Percentiles rank a stretch among this genome's conserved stretches.
phyloP scores from a whole-genome alignment of 1,140 invertebrate genomes.

The Saccostrea glomerata region DNA sequence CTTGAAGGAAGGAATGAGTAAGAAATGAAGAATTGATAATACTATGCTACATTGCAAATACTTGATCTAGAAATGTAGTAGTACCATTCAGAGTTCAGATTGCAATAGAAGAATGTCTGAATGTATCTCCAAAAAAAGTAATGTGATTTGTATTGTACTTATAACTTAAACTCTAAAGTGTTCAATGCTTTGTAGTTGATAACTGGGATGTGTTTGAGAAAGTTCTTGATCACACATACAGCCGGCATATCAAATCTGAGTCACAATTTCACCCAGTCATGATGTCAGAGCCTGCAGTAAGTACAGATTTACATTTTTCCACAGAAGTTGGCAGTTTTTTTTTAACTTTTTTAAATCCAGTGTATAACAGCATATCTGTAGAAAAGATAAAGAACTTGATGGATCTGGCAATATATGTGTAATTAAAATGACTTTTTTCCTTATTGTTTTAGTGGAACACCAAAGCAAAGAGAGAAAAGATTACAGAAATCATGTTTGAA shows the following conservation, averaged over 20 bases:
- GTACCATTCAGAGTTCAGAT: too few species aligned
- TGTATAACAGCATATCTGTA: too few species aligned
- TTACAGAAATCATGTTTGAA: conserved; percentile 97
- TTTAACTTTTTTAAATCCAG: too few species aligned
- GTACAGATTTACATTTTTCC: conserved; percentile 46
- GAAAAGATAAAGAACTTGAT: too few species aligned
- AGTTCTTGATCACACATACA: conserved; percentile 92
- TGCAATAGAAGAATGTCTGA: too few species aligned
- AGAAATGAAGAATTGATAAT: conserved; percentile 41
- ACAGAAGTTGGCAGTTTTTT: too few species aligned
- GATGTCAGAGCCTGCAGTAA: conserved; percentile 93
- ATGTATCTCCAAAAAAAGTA: too few species aligned
- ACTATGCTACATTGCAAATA: background rate
- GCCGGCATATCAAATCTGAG: conserved; percentile 88
- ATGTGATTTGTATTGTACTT: too few species aligned
- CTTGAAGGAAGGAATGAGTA: conserved; percentile 94
- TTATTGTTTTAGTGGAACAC: conserved; percentile 87
- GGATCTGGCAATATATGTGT: too few species aligned
- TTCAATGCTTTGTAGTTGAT: conserved; percentile 83
- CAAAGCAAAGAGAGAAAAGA: conserved; percentile 90
- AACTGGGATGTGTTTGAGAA: conserved; percentile 98
- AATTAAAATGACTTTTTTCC: background rate
- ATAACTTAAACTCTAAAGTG: too few species aligned
- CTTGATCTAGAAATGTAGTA: background rate
- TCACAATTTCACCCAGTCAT: conserved; percentile 93